Evolutionary conservation across 2,797 vertebrate genomes (phyloP).

Genomic region (Crocidura indochinensis): DNA sequence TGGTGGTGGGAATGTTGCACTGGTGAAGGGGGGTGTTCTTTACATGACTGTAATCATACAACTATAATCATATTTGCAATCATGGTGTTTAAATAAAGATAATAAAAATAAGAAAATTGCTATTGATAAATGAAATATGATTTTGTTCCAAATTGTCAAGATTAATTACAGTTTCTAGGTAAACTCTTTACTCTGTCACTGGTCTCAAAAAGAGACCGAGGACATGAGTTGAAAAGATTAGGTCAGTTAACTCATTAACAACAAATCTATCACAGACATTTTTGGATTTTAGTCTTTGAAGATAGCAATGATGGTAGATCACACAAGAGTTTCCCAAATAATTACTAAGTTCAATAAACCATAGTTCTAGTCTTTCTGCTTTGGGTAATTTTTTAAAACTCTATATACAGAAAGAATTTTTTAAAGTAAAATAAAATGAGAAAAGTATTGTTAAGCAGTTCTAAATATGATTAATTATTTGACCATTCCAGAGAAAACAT

Average conservation of each 20-base stretch:
- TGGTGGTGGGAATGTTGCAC: too few species aligned
- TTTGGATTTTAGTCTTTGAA: constrained; percentile 53
- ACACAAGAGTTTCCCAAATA: background rate
- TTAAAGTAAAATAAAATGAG: background rate
- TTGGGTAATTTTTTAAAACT: constrained; percentile 37
- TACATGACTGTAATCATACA: too few species aligned
- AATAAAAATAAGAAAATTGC: too few species aligned
- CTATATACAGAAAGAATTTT: background rate
- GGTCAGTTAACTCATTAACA: constrained; percentile 9
- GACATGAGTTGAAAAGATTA: background rate
- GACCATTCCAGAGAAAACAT: background rate
- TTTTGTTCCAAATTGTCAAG: constrained; percentile 68
- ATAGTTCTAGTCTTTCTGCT: background rate
- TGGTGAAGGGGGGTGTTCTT: too few species aligned
- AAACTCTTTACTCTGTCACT: constrained; percentile 58
- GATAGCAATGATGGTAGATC: background rate
- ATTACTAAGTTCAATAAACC: background rate
- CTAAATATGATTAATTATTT: constrained; percentile 30
- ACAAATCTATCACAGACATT: constrained; percentile 40
- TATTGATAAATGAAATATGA: constrained; percentile 70
- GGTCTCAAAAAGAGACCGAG: constrained; percentile 1
- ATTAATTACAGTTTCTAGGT: constrained; percentile 61
- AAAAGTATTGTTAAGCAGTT: constrained; percentile 20
- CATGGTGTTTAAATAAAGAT: too few species aligned
- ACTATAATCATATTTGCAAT: too few species aligned